Evolutionary conservation across 2,113 vertebrate species (phyloP).

Genomic region (Syngnathus scovelli): DNA sequence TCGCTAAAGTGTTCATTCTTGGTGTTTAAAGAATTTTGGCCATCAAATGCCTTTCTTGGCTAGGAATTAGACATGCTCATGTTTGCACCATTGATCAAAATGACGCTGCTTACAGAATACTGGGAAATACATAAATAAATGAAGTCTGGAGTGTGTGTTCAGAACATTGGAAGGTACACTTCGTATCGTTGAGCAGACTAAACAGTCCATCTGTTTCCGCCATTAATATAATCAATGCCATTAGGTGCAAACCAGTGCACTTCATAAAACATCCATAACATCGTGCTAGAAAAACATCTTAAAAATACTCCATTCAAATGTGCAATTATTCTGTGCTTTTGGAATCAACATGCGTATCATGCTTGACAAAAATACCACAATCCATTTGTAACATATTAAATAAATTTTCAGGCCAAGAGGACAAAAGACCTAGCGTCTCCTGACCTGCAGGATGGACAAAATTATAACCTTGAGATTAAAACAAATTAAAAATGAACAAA

Average conservation of each 20-base stretch:
- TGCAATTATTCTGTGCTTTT: not conserved
- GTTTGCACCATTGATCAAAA: constrained; percentile 31
- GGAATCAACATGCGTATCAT: not conserved
- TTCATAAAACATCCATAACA: not conserved
- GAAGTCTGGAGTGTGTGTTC: constrained; percentile 17
- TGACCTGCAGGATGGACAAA: constrained; percentile 52
- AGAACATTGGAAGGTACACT: constrained; percentile 10
- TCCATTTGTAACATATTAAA: not conserved
- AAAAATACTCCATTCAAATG: not conserved
- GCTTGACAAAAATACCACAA: not conserved
- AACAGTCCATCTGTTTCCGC: constrained; percentile 21
- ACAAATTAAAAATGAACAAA: not conserved
- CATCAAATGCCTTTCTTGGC: constrained; percentile 27
- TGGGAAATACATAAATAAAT: constrained; percentile 14
- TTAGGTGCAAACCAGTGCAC: not conserved
- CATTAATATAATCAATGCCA: constrained; percentile 4
- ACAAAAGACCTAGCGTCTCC: constrained; percentile 34
- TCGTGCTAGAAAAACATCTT: not conserved
- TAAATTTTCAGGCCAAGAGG: not conserved
- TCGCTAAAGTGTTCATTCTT: not conserved
- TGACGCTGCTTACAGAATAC: constrained; percentile 25
- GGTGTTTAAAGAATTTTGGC: constrained; percentile 8
- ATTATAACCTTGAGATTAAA: not conserved
- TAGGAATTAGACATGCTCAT: constrained; percentile 18
- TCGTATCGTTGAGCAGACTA: constrained; percentile 23